phyloP scores from a whole-genome alignment of 1,140 invertebrate genomes.

The Ceratina japonica region DNA sequence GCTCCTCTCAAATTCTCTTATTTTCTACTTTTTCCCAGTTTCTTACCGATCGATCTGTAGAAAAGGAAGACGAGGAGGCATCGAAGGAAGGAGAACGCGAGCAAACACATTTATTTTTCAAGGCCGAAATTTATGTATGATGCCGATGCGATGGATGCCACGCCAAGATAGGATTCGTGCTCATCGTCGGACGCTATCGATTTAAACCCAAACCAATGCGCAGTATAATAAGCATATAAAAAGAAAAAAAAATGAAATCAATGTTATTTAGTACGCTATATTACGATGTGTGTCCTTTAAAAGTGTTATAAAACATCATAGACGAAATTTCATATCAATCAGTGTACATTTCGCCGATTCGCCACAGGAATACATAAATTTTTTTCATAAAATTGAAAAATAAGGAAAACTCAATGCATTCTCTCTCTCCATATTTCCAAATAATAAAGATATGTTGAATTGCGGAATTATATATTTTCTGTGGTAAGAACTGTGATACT shows the following conservation, averaged over 20 bases:
- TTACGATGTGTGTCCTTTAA: no score
- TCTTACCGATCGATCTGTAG: slow-evolving; percentile 13
- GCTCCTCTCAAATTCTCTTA: neutral
- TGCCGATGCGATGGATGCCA: slow-evolving; percentile 46
- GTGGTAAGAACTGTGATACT: slow-evolving; percentile 31
- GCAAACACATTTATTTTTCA: slow-evolving; percentile 63
- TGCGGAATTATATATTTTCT: no score
- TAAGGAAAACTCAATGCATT: no score
- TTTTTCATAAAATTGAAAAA: no score
- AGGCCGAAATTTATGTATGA: slow-evolving; percentile 62
- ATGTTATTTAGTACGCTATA: no score
- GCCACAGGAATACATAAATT: no score
- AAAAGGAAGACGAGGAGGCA: neutral
- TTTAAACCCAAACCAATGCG: slow-evolving; percentile 47
- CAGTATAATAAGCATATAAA: no score
- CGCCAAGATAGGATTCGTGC: slow-evolving; percentile 48
- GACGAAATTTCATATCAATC: no score
- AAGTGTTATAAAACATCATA: no score
- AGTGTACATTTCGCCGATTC: no score
- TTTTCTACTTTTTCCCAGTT: neutral
- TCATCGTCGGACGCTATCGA: slow-evolving; percentile 57
- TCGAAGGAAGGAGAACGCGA: slow-evolving; percentile 11
- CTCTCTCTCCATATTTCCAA: neutral
- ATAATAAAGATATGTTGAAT: no score
- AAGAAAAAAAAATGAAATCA: no score